Percentiles rank a stretch among this genome's conserved stretches.
phyloP scores from a whole-genome alignment of 2,797 vertebrate species.

The Acrossocheilus fasciatus region DNA sequence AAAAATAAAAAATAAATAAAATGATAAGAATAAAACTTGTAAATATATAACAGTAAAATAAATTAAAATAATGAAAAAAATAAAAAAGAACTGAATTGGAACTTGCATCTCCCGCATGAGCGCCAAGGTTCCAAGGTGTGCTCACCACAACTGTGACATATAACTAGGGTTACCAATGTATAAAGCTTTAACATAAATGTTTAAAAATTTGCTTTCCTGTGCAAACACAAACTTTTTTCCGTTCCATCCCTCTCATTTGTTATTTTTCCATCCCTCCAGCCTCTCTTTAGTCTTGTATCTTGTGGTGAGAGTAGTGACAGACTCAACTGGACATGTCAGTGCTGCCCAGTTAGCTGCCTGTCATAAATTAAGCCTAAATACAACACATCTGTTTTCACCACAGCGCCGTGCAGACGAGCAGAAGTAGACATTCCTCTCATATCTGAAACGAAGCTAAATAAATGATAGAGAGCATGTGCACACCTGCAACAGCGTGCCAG shows the following conservation, averaged over 20 bases:
- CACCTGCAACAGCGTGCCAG: conserved; percentile 68
- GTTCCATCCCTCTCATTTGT: not conserved
- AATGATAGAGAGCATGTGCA: conserved; percentile 66
- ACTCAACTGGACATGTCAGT: conserved; percentile 12
- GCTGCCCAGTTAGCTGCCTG: conserved; percentile 45
- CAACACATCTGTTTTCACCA: conserved; percentile 38
- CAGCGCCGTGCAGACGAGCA: not conserved
- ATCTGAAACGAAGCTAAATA: conserved; percentile 53
- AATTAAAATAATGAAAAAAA: too few species aligned
- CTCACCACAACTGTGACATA: conserved; percentile 52
- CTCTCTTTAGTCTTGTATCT: conserved; percentile 33
- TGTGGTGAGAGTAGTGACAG: conserved; percentile 19
- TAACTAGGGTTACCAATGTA: conserved; percentile 82
- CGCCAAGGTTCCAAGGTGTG: not conserved
- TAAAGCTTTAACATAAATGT: conserved; percentile 74
- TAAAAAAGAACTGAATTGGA: not conserved
- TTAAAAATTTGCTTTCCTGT: conserved; percentile 69
- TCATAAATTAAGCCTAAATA: conserved; percentile 41
- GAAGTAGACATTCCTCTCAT: conserved; percentile 37
- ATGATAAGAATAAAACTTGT: too few species aligned
- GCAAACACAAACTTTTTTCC: conserved; percentile 59
- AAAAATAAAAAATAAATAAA: not conserved
- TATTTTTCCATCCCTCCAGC: not conserved
- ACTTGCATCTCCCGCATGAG: not conserved
- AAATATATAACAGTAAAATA: too few species aligned